Base-by-base conservation (phyloP, 2,888 invertebrate genomes). In the Siphlonurus alternatus region DNA sequence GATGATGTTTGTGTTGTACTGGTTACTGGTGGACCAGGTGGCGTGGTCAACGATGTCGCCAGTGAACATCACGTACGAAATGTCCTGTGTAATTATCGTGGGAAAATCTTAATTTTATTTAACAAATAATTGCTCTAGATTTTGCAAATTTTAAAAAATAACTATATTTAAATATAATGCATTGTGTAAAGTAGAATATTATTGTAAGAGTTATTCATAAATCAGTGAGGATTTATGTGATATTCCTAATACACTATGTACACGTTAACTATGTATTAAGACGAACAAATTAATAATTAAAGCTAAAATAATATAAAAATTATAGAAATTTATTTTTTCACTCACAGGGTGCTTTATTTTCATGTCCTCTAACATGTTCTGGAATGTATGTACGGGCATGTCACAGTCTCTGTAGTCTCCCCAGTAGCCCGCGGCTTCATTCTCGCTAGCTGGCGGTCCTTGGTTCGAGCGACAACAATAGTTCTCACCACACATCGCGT, bases 31-130 rank as follows among this genome's bases (percentile, higher is more conserved):
- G 69, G 84, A 84, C 94, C 95, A 96, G n/a, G 91, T 81, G 67
- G 87, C 85, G 72, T 94, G 94, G 70, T 91, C 87, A 59, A 93
- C 83, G 2, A 90, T 81, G 72, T 95, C 95, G 1, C 95, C 95
- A 22, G 93, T 89, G 73, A 89, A 88, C 70, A 92, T 86, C 3
- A 94, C 78, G 24, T 81, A 80, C 68, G 85, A 84, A 23, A 85
- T 76, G 54, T 85, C 77, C 78, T 83, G 15, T 15, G 15, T 10
- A 38, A 38, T 10, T 38, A 38, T 10, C n/a, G n/a, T n/a, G n/a
- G n/a, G n/a, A n/a, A n/a, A n/a, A n/a, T n/a, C n/a, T n/a, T n/a
- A n/a, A n/a, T n/a, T n/a, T n/a, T n/a, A n/a, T n/a, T n/a, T n/a
- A n/a, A n/a, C n/a, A n/a, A n/a, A n/a, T n/a, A n/a, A n/a, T n/a